Conservation (phyloP, 2,888 invertebrate species). For the Andricus quercusramuli region DNA sequence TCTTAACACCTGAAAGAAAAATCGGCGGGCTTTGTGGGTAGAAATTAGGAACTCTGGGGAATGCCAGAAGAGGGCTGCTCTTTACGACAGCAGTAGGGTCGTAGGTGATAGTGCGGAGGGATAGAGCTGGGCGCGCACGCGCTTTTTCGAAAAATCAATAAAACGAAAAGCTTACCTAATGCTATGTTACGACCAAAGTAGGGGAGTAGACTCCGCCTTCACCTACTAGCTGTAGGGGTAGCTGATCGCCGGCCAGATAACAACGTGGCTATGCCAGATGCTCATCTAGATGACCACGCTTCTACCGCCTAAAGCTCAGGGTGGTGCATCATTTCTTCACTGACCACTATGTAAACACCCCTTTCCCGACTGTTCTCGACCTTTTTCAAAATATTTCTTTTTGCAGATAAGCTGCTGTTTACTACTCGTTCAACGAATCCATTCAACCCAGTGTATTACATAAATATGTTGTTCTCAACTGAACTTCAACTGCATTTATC, state of each 20-base stretch:
- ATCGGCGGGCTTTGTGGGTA: neutral
- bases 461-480: neutral
- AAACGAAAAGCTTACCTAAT: constrained; percentile 79
- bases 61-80: constrained; percentile 62
- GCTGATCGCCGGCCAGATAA: constrained; percentile 73
- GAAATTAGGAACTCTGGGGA: constrained; percentile 39
- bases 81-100: constrained; percentile 69
- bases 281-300: constrained; percentile 74
- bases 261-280: constrained; percentile 70
- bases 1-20: constrained; percentile 1
- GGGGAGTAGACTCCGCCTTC: constrained; percentile 78
- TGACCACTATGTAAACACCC: neutral
- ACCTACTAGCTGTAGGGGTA: constrained; percentile 74
- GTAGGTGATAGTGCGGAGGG: constrained; percentile 76
- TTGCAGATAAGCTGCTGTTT: neutral
- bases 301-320: constrained; percentile 62
- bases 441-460: neutral
- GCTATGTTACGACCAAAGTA: constrained; percentile 70
- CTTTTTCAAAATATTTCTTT: constrained; percentile 2
- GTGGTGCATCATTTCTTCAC: constrained; percentile 64
- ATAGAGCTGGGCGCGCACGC: constrained; percentile 75
- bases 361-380: neutral
- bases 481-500: neutral
- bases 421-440: neutral
- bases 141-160: constrained; percentile 79